These are phyloP conservation scores for Drosophila fulvimacula DNA, from an alignment of 2,888 invertebrate species.

Conservation along the genomic window DNA sequence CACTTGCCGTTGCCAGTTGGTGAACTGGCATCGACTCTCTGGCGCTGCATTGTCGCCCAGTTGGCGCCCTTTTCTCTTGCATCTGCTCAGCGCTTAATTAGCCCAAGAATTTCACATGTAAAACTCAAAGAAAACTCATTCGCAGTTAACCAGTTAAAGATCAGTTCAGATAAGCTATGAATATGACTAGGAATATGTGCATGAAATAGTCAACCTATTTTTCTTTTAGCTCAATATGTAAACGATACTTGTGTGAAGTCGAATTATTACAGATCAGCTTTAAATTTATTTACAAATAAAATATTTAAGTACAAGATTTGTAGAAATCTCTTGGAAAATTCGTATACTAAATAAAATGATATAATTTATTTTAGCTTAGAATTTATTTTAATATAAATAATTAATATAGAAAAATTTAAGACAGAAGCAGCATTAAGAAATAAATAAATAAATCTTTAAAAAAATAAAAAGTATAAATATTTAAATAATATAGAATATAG, in stretches of 20 bases:
- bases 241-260: slow-evolving; percentile 51
- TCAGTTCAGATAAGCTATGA: slow-evolving; percentile 24
- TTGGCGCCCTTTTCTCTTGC: slow-evolving; percentile 47
- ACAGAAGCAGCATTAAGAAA: too few species aligned
- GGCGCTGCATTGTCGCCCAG: slow-evolving; percentile 39
- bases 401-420: too few species aligned
- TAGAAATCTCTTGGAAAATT: too few species aligned
- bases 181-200: background rate
- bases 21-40: slow-evolving; percentile 58
- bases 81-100: slow-evolving; percentile 60
- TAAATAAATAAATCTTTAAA: too few species aligned
- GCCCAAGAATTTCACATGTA: slow-evolving; percentile 55
- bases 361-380: too few species aligned
- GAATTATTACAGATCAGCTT: background rate
- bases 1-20: slow-evolving; percentile 36
- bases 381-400: too few species aligned
- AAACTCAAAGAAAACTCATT: slow-evolving; percentile 11
- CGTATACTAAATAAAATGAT: too few species aligned
- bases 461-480: too few species aligned
- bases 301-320: too few species aligned
- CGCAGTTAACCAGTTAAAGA: slow-evolving; percentile 8
- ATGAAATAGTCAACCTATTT: background rate
- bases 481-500: too few species aligned
- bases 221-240: slow-evolving; percentile 9
- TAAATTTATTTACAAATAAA: too few species aligned